Conservation (phyloP, 1,140 invertebrate genomes). For the Brachionus calyciflorus region DNA sequence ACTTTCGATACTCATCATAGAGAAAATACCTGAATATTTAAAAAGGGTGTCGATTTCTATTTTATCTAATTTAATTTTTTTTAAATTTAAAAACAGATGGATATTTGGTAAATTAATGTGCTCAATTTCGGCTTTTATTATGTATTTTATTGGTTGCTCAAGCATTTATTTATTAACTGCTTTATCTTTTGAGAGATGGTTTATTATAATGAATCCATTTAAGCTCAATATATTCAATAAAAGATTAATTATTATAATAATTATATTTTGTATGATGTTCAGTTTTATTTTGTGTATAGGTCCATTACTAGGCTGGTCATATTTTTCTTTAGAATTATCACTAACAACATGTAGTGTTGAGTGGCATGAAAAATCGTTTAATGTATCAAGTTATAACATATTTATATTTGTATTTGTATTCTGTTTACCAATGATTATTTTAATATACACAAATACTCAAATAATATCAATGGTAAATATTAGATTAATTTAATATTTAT, state of each 20-base stretch:
- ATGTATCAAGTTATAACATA: slow-evolving; percentile 36
- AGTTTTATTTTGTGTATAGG: background rate
- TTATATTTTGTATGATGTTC: background rate
- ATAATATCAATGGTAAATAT: background rate
- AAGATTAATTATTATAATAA: background rate
- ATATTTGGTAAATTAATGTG: background rate
- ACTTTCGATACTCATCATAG: too few species aligned
- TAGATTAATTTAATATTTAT: background rate
- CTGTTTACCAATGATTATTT: background rate
- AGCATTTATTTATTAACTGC: slow-evolving; percentile 36
- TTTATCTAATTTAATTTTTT: too few species aligned
- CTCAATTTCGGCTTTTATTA: background rate
- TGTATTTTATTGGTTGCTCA: slow-evolving; percentile 1
- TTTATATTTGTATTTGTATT: slow-evolving; percentile 35
- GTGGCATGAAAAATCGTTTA: slow-evolving; percentile 26
- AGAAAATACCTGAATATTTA: too few species aligned
- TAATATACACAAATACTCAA: slow-evolving; percentile 13
- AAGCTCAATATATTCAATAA: background rate
- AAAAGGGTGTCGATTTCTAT: too few species aligned
- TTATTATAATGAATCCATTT: background rate
- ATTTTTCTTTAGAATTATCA: slow-evolving; percentile 29
- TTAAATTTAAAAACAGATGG: too few species aligned
- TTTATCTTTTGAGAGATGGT: slow-evolving; percentile 12
- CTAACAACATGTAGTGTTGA: slow-evolving; percentile 40
- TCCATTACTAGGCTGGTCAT: slow-evolving; percentile 17